Conservation (phyloP, 2,888 invertebrate genomes). For the Amblyjoppa proteus region DNA sequence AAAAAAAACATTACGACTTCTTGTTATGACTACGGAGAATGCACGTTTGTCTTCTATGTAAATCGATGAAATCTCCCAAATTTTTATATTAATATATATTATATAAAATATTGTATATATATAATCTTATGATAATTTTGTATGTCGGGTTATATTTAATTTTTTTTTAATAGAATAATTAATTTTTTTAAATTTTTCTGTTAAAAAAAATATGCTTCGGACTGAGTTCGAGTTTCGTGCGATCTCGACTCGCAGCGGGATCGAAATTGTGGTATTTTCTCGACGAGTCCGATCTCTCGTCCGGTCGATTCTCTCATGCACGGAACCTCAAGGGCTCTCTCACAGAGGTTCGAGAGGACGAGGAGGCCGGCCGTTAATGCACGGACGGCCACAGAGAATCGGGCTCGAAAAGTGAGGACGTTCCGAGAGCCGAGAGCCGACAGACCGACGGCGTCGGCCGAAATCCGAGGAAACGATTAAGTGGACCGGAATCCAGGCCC, state of each 20-base stretch:
- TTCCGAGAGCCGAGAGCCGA: conserved; percentile 6
- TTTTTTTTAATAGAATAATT: not conserved
- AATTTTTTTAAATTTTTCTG: not conserved
- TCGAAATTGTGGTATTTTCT: conserved; percentile 19
- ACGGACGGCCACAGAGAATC: not conserved
- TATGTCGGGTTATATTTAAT: not conserved
- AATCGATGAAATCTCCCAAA: not conserved
- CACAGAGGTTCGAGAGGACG: conserved; percentile 45
- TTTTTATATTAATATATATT: not conserved
- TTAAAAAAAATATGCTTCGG: not conserved
- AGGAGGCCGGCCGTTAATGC: not conserved
- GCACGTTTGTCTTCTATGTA: conserved; percentile 32
- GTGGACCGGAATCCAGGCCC: conserved; percentile 81
- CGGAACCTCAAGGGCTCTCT: conserved; percentile 42
- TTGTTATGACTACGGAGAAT: conserved; percentile 44
- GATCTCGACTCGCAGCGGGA: conserved; percentile 17
- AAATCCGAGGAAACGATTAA: conserved; percentile 80
- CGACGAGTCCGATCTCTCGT: conserved; percentile 21
- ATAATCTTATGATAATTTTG: not conserved
- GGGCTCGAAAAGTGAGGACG: conserved; percentile 2
- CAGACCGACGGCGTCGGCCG: conserved; percentile 62
- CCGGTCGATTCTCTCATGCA: conserved; percentile 56
- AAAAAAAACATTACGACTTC: too few species aligned
- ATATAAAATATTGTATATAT: too few species aligned
- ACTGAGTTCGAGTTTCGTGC: not conserved